Conservation (phyloP, 35 echinoderm and acorn worm species). For the Ptychodera flava region DNA sequence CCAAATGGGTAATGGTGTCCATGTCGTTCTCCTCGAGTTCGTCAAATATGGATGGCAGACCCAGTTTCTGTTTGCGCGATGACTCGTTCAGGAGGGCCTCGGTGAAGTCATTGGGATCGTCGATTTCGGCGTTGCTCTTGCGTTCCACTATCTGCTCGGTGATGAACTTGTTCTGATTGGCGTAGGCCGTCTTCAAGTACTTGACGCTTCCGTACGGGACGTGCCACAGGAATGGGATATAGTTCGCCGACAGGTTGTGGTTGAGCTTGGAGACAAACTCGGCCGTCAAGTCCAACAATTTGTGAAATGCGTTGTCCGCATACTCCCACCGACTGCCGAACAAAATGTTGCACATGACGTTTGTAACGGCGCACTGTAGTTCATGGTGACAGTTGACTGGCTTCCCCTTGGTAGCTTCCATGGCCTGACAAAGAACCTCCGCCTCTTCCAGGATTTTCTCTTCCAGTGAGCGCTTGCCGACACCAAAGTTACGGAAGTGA, state of each 20-base stretch:
- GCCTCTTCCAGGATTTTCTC: conserved; percentile 26
- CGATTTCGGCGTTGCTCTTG: background rate
- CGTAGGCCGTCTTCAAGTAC: conserved; percentile 21
- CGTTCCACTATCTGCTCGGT: background rate
- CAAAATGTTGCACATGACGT: conserved; percentile 30
- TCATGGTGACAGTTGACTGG: conserved; percentile 25
- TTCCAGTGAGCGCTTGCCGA: conserved; percentile 32
- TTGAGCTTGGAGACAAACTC: conserved; percentile 20
- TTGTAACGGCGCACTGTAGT: conserved; percentile 6
- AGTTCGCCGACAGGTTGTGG: conserved; percentile 8
- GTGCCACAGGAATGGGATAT: conserved; percentile 37
- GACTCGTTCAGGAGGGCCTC: conserved; percentile 19
- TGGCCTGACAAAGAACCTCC: conserved; percentile 9
- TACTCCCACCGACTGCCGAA: conserved; percentile 26
- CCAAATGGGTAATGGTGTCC: conserved; percentile 10
- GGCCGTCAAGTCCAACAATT: conserved; percentile 5
- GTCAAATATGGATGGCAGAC: background rate
- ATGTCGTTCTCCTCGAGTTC: conserved; percentile 11
- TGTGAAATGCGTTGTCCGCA: conserved; percentile 10
- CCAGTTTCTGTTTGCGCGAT: background rate
- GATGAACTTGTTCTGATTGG: conserved; percentile 1
- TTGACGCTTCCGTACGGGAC: background rate
- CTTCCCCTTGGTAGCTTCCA: conserved; percentile 13
- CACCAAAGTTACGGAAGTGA: conserved; percentile 25
- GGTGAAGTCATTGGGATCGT: conserved; percentile 17